Evolutionary conservation across 2,888 invertebrate genomes (phyloP).

Genomic region (Bibio marci): DNA sequence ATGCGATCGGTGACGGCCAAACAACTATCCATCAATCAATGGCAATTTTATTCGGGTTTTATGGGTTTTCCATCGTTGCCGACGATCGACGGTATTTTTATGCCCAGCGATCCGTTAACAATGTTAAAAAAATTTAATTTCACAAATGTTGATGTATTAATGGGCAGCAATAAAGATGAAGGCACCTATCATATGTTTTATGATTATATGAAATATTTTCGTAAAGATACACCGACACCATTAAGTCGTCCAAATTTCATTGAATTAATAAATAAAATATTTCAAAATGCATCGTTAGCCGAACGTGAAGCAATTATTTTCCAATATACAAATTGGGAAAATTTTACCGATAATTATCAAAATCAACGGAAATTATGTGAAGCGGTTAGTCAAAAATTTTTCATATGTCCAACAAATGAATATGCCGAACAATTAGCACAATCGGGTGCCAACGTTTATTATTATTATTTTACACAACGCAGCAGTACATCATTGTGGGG

Average conservation of each 20-base stretch:
- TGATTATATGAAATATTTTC: no score
- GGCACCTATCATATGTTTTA: conserved; percentile 36
- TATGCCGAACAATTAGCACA: conserved; percentile 73
- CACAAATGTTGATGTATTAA: conserved; percentile 73
- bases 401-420: conserved; percentile 82
- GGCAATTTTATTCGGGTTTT: conserved; percentile 82
- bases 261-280: no score
- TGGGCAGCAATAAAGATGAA: conserved; percentile 92
- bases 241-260: no score
- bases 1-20: conserved; percentile 79
- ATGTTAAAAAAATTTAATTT: conserved; percentile 71
- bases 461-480: conserved; percentile 83
- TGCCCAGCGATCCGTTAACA: conserved; percentile 73
- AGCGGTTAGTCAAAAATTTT: conserved; percentile 86
- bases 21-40: conserved; percentile 73
- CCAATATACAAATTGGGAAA: conserved; percentile 81
- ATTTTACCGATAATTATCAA: conserved; percentile 61
- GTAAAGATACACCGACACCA: no score
- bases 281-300: no score
- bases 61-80: conserved; percentile 82
- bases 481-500: conserved; percentile 91
- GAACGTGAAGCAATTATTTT: conserved; percentile 14
- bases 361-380: conserved; percentile 83
- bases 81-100: conserved; percentile 76
- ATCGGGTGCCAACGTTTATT: conserved; percentile 68